Evolutionary conservation across 2,113 vertebrate genomes (phyloP).

Genomic region (Nipponia nippon): DNA sequence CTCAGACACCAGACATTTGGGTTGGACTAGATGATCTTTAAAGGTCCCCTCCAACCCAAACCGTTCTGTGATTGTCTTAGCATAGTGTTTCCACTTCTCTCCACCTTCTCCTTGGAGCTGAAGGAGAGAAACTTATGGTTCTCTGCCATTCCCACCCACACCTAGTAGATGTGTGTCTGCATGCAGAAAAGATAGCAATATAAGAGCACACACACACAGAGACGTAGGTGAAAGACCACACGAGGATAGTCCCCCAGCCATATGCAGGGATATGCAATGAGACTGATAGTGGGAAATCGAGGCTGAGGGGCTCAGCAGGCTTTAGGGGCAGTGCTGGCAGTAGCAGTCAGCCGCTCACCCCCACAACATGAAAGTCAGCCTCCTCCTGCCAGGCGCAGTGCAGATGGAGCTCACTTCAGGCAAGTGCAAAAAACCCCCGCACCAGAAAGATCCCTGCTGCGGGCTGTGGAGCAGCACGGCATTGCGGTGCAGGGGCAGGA

Average conservation of each 20-base stretch:
- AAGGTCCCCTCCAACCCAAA: neutral
- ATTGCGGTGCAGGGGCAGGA: rapidly evolving
- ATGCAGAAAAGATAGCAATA: neutral
- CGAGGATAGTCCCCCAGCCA: neutral
- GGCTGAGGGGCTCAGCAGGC: neutral
- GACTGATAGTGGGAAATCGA: neutral
- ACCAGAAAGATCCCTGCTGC: neutral
- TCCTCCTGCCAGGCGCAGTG: neutral
- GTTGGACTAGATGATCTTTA: neutral
- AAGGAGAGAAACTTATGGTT: neutral
- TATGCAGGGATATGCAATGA: neutral
- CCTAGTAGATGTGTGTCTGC: neutral
- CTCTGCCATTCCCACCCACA: neutral
- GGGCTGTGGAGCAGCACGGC: neutral
- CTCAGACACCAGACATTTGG: neutral
- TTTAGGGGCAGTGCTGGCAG: neutral
- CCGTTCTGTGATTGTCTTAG: neutral
- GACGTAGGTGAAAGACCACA: rapidly evolving
- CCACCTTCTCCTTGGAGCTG: neutral
- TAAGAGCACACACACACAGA: neutral
- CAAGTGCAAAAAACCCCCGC: rapidly evolving
- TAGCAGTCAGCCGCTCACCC: neutral
- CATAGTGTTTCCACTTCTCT: neutral
- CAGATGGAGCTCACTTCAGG: neutral
- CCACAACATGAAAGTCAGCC: neutral